Evolutionary conservation across 23 tunicate species (phyloP).

Genomic region (Diplosoma virens): DNA sequence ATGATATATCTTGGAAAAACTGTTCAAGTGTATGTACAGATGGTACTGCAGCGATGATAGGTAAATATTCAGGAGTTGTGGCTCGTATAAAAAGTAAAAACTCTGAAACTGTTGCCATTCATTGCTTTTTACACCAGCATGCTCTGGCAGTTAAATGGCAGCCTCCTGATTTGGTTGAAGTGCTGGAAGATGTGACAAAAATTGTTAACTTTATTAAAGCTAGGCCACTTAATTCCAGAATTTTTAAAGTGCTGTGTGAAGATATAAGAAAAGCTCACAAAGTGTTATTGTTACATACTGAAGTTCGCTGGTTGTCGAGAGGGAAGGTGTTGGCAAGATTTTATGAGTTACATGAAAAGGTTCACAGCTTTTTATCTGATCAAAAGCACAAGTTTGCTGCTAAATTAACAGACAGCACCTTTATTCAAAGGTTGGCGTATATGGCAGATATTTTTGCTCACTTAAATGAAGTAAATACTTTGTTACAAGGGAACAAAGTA

Average conservation of each 20-base stretch:
- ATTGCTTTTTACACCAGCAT: conserved; percentile 27
- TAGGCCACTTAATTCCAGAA: conserved; percentile 25
- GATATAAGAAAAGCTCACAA: conserved; percentile 23
- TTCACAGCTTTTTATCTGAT: conserved; percentile 28
- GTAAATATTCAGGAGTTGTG: conserved; percentile 15
- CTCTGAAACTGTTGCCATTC: conserved; percentile 21
- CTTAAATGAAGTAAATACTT: conserved; percentile 21
- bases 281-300: conserved; percentile 30
- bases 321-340: conserved; percentile 27
- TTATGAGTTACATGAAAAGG: conserved; percentile 22
- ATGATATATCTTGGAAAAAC: conserved; percentile 25
- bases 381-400: conserved; percentile 28
- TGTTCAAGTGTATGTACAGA: conserved; percentile 29
- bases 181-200: conserved; percentile 25
- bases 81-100: conserved; percentile 23
- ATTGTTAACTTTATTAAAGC: conserved; percentile 24
- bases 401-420: conserved; percentile 29
- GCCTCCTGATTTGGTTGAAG: conserved; percentile 24
- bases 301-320: conserved; percentile 28
- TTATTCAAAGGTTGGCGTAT: conserved; percentile 28
- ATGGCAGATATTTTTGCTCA: conserved; percentile 21
- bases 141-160: conserved; percentile 27
- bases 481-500: conserved; percentile 28
- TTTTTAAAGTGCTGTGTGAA: conserved; percentile 13
- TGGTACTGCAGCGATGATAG: conserved; percentile 14